Evolutionary conservation across 2,113 vertebrate species (phyloP), one percentile per base, ranked within the genome.

Genomic region (Percopsis transmontana): DNA sequence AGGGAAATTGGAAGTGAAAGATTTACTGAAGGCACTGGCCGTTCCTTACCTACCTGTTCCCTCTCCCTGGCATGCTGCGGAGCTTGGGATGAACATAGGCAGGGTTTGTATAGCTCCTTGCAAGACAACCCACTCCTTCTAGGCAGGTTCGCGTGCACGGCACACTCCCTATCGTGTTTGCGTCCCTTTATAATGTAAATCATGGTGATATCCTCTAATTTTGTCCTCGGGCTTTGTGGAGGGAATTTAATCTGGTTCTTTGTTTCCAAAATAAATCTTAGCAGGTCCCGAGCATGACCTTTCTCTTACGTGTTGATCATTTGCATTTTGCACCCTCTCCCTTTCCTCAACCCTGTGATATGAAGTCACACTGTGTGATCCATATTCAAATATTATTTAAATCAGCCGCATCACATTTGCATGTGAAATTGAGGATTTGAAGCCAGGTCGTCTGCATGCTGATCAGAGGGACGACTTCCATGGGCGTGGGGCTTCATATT

Each of bases 341-440:
- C 66, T 78, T 82, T 79, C 10, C 20, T 64, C 68, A 60, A 58
- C 76, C 63, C 78, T 71, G 73, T 85, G 81, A 85, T 90, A 88
- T 83, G 79, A 68, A 87, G 77, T 78, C 75, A 80, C 77, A 79
- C 81, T 81, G 84, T 88, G 89, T 88, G 85, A 89, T 90, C 88
- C 90, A 91, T 91, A 91, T 92, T 89, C 89, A 91, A 90, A 91
- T 89, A 77, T 78, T 92, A 91, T 91, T 92, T 82, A 91, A 91
- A 92, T 90, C 73, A 90, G 83, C 58, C 70, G 72, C 75, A 73
- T 70, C 47, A 40, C 70, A 91, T 91, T 91, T 91, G 89, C 91
- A 92, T 91, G 80, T 88, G 70, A 87, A 91, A 92, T 92, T 91
- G 84, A 89, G 77, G 83, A 90, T 89, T 90, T 86, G 86, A 75